Conservation (phyloP, 1,140 invertebrate genomes). For the Trinorchestia longiramus region DNA sequence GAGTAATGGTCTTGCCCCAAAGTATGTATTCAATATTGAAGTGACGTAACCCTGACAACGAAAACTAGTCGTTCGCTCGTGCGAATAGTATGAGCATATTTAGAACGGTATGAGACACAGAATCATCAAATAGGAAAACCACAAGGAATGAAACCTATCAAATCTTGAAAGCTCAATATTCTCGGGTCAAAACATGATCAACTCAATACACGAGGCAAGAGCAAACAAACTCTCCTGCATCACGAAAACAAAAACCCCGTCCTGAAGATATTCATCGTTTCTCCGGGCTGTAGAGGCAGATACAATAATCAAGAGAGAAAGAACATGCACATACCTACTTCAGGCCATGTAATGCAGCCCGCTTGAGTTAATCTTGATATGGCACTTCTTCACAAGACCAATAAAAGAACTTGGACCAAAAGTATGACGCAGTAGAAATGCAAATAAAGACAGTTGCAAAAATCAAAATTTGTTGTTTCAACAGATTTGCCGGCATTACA, state of each 20-base stretch:
- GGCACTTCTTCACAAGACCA: not conserved
- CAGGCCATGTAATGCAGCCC: not conserved
- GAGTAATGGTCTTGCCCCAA: not conserved
- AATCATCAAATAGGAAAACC: not conserved
- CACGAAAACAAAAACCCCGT: not conserved
- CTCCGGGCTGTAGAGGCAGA: not conserved
- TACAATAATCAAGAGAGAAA: not conserved
- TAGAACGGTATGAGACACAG: not conserved
- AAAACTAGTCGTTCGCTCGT: not conserved
- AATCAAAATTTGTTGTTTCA: not conserved
- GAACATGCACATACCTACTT: not conserved
- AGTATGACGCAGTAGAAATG: not conserved
- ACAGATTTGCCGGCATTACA: not conserved
- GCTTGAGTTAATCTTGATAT: not conserved
- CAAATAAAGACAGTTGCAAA: not conserved
- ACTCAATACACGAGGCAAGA: not conserved
- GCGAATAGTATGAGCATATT: not conserved
- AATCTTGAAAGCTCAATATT: not conserved
- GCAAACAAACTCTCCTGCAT: not conserved
- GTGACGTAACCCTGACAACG: not conserved
- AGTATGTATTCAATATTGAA: not conserved
- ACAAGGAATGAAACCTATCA: not conserved
- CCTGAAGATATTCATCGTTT: not conserved
- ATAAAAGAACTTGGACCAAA: not conserved
- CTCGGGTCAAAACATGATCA: not conserved